Evolutionary conservation across 2,797 vertebrate species (phyloP), one percentile per base, ranked within the genome.

Genomic region (Gouania willdenowi): DNA sequence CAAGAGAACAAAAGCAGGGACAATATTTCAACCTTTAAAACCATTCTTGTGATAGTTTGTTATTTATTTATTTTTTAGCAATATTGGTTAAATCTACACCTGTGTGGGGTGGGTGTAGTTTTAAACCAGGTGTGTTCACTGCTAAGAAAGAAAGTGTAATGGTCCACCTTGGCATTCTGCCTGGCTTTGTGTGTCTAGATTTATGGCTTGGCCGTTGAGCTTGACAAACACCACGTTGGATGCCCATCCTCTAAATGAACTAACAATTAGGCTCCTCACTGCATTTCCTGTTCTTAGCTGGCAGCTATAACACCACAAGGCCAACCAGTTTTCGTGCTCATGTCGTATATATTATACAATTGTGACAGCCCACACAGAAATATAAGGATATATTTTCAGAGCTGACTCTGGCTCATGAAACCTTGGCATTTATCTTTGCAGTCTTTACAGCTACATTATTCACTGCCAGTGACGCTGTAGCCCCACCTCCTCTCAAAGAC

Each of bases 141-240:
- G 72, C 79, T 68, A 26, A 42, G 45, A 74, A 75, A 57, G 50
- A 77, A 79, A 81, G 21, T 43, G 24, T 32, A 25, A 41, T 26
- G 35, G 28, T 38, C 41, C 6, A 10, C 30, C 37, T 66, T 80
- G 79, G 79, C 68, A 6, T 37, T 16, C 26, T 54, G 77, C 75
- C 77, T 34, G 38, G 59, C 67, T 74, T 76, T 83, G 78, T 79
- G 56, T 40, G 11, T 45, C 46, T 43, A 57, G 62, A 82, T 85
- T 80, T 80, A 81, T 77, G 39, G 44, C 65, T 61, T 8, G 5
- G 27, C 63, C 23, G 46, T 71, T 77, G 63, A 58, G 73, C 74
- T 79, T 72, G 74, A 76, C 71, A 76, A 78, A 81, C 55, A 75
- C 71, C 50, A 45, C 55, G 54, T 68, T 64, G 70, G 68, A 57